phyloP scores from a whole-genome alignment of 2,797 vertebrate genomes.

The Chrosomus eos region DNA sequence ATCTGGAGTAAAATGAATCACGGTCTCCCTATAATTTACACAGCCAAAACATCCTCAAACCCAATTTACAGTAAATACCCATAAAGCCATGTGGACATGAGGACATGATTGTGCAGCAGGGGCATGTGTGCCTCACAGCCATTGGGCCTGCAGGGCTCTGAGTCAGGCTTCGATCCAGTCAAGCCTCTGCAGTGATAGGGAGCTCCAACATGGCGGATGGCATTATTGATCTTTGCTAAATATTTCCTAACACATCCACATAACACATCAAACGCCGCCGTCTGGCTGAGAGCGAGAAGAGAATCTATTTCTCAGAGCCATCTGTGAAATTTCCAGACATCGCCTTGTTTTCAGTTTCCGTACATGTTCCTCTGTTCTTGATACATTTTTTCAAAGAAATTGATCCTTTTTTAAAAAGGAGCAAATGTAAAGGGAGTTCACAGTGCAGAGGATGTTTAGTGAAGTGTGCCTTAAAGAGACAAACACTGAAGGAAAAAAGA shows the following conservation, averaged over 20 bases:
- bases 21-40: not conserved
- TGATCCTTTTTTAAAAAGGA: not conserved
- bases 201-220: slow-evolving; percentile 44
- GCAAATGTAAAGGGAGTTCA: not conserved
- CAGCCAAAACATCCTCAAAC: not conserved
- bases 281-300: not conserved
- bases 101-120: slow-evolving; percentile 27
- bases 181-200: slow-evolving; percentile 13
- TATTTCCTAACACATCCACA: slow-evolving; percentile 50
- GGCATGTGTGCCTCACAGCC: not conserved
- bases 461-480: not conserved
- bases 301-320: not conserved
- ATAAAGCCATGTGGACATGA: not conserved
- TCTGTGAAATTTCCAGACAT: not conserved
- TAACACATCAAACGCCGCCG: not conserved
- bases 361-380: not conserved
- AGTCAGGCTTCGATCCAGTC: slow-evolving; percentile 55
- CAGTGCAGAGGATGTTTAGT: not conserved
- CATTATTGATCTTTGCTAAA: slow-evolving; percentile 57
- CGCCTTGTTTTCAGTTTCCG: not conserved
- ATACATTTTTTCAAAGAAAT: not conserved
- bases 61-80: slow-evolving; percentile 2
- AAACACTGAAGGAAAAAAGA: not conserved
- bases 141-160: slow-evolving; percentile 13
- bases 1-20: not conserved